Evolutionary conservation across 2,113 vertebrate species (phyloP).

Genomic region (Phodopus roborovskii): DNA sequence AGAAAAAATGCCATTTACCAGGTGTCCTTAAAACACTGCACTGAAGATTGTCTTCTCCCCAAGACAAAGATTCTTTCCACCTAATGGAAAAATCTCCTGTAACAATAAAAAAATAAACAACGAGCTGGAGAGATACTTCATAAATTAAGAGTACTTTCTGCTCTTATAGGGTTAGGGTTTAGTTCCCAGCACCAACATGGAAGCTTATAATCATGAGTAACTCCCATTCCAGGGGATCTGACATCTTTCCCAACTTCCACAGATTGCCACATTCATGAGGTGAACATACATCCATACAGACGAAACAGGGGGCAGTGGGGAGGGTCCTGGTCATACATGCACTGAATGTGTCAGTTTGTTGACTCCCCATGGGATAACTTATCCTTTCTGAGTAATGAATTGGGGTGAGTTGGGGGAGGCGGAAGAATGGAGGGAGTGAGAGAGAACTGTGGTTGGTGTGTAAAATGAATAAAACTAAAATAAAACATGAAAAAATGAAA

Average conservation of each 20-base stretch:
- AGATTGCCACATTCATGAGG: neutral
- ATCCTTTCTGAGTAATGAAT: no score
- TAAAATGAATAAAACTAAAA: no score
- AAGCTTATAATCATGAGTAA: neutral
- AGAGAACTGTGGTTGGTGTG: no score
- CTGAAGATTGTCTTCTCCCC: neutral
- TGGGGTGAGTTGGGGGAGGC: no score
- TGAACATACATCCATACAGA: neutral
- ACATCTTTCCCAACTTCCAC: neutral
- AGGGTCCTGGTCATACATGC: no score
- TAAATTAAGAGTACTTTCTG: neutral
- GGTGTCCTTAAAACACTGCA: neutral
- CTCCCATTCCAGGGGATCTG: neutral
- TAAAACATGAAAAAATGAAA: neutral
- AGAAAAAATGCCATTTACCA: neutral
- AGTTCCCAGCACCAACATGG: neutral
- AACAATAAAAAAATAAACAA: neutral
- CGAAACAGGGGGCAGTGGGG: no score
- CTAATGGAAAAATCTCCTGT: neutral
- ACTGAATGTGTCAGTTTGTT: no score
- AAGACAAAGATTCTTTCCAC: neutral
- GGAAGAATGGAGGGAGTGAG: no score
- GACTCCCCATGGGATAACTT: no score
- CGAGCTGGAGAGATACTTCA: neutral
- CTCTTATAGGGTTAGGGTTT: neutral